Evolutionary conservation across 2,888 invertebrate genomes (phyloP), one percentile per base, ranked within the genome.

Genomic region (Hirtodrosophila cameraria): DNA sequence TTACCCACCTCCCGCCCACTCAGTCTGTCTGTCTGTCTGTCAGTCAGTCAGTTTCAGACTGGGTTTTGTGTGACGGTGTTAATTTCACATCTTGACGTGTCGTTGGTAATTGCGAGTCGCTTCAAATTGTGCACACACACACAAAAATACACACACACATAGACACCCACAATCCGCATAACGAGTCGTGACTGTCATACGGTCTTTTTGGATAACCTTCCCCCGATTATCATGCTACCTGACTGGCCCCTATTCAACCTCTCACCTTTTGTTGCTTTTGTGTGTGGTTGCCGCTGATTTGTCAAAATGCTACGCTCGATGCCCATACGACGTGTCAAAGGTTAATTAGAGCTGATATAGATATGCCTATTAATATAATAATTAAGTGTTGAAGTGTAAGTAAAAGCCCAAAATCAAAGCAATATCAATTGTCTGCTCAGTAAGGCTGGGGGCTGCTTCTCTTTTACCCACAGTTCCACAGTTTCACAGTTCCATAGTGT

Each of bases 41-140:
- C 60, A 28, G 57, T 53, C 43, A 18, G 53, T 53, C 59, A 49
- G 63, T 61, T 31, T 35, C 23, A 23, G 23, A 7, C 45, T 35
- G 64, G 11, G 62, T 58, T 68, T 72, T 86, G 84, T 81, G 86
- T 86, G 87, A 78, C 87, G 82, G 82, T 83, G 82, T 83, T 83
- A 83, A 83, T 83, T 86, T 83, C 82, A 81, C 82, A 86, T 86
- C 85, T 83, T 83, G 82, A 83, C 82, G 82, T 86, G 87, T 83
- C 82, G 85, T 84, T 81, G 82, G 87, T 85, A 83, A 83, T 85
- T 86, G 82, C 79, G 69, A 82, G 82, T 73, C 82, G 85, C 85
- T 77, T 78, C 68, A 83, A 84, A 86, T 65, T 84, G 84, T 77
- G 77, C 65, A 68, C 57, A 77, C 69, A 50, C 38, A 52, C 35